Evolutionary conservation across 2,888 invertebrate genomes (phyloP), one percentile per base, ranked within the genome.

Genomic region (Oscheius sp.): DNA sequence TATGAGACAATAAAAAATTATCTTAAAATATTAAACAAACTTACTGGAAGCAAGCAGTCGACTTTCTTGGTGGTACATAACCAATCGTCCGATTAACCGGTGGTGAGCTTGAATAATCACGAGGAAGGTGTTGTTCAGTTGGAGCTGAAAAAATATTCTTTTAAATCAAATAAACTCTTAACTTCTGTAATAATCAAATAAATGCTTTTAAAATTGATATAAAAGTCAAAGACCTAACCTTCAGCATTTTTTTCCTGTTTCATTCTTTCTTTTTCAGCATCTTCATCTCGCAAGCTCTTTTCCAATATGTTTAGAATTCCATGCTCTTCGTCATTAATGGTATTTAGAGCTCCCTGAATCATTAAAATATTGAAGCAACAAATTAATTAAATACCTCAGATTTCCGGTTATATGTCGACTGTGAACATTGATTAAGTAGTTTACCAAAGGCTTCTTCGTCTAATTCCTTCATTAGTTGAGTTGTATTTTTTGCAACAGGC

Each of bases 281-380:
- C 68, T 27, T 68, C 58, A 23, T 68, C 61, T 15, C 58, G 12
- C 29, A 68, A 29, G n/a, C 20, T 39, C 25, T 61, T 58, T 27
- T 67, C 67, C 37, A 33, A 37, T 23, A 65, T 29, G 15, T 45
- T 34, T 29, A 2, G 57, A 15, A n/a, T n/a, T 25, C 15, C 34
- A 25, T 25, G 12, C 31, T 55, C 45, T 42, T 61, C 46, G 20
- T 29, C 55, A 2, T 33, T 55, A 5, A 23, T n/a, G 5, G 6
- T 33, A 33, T 33, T 55, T 15, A 55, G 34, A 23, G 23, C 48
- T 20, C 64, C 48, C 64, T 64, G 48, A 17, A 46, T 31, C n/a
- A 29, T 27, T 2, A 31, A 55, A 50, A 50, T 25, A 15, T 15
- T 23, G 23, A 50, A 50, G 17, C 23, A 55, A 2, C 27, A 58